Evolutionary conservation across 1,140 invertebrate genomes (phyloP).

Genomic region (Papilio helenus): DNA sequence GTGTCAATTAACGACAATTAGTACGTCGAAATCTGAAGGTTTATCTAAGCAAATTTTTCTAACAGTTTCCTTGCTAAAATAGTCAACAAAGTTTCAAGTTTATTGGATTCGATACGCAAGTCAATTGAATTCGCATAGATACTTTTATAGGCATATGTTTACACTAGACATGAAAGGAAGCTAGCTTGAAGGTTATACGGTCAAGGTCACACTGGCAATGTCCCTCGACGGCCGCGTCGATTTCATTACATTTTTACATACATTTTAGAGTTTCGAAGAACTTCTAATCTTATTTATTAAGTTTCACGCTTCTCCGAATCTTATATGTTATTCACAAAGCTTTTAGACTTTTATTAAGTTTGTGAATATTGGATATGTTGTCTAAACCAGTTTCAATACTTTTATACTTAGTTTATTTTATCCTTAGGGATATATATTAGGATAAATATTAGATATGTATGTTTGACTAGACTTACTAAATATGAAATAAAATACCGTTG

Average conservation of each 20-base stretch:
- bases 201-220: conserved; percentile 10
- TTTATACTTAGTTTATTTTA: neutral
- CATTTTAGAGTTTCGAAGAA: neutral
- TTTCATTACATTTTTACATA: conserved; percentile 3
- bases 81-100: neutral
- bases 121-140: neutral
- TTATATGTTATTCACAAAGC: conserved; percentile 16
- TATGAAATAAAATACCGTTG: too few relatives aligned
- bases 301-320: neutral
- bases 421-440: neutral
- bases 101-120: neutral
- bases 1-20: too few relatives aligned
- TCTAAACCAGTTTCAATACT: neutral
- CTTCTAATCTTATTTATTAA: neutral
- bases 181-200: conserved; percentile 3
- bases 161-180: neutral
- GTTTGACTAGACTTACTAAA: too few relatives aligned
- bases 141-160: neutral
- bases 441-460: too few relatives aligned
- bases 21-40: too few relatives aligned
- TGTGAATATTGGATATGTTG: neutral
- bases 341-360: conserved; percentile 2
- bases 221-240: neutral
- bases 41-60: neutral
- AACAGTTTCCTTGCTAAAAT: neutral